These are phyloP conservation scores for Lophura nycthemera DNA, from an alignment of 2,113 vertebrate genomes.

Conservation along the genomic window DNA sequence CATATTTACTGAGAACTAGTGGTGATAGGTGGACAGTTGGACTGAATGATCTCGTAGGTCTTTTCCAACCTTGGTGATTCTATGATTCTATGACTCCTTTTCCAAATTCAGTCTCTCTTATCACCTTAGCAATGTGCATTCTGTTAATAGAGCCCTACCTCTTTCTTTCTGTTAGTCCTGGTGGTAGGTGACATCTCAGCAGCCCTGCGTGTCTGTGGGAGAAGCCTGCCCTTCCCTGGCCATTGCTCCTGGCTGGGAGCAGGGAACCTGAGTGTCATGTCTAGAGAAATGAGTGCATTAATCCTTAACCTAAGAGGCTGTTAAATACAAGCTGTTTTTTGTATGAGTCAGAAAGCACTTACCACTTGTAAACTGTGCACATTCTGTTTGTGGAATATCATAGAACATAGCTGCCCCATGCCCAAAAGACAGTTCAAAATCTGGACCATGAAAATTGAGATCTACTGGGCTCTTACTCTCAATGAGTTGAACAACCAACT, in stretches of 20 bases:
- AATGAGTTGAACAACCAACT: background rate
- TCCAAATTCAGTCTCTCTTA: background rate
- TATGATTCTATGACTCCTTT: too few relatives aligned
- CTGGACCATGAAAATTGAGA: background rate
- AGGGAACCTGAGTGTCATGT: background rate
- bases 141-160: background rate
- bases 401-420: background rate
- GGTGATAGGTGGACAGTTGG: too few relatives aligned
- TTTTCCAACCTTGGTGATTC: too few relatives aligned
- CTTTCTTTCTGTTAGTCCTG: background rate
- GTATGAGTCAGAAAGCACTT: background rate
- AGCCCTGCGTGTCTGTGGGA: background rate
- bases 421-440: background rate
- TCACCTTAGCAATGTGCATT: background rate
- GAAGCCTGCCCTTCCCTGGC: background rate
- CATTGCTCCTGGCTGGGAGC: background rate
- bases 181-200: background rate
- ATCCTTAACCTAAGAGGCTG: background rate
- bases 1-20: background rate
- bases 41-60: too few relatives aligned
- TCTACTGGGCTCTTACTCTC: background rate
- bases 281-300: background rate
- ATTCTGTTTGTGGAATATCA: background rate
- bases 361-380: background rate
- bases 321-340: background rate